These are phyloP conservation scores for Turritopsis rubra DNA, from an alignment of 30 jellyfish, hydroid and myxozoan genomes.

Conservation along the genomic window DNA sequence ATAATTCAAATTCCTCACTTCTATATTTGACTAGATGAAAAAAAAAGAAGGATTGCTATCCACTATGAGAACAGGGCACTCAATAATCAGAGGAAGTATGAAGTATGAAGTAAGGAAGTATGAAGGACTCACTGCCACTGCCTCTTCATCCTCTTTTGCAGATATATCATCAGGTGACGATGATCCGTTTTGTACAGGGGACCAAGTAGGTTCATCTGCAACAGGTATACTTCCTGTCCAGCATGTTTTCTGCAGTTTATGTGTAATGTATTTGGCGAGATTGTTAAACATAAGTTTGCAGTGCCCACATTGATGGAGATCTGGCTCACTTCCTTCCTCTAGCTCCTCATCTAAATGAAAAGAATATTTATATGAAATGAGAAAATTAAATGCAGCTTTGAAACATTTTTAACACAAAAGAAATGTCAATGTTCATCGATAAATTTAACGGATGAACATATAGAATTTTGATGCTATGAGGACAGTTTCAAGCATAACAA, in stretches of 20 bases:
- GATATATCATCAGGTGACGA: constrained; percentile 17
- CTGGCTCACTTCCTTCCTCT: constrained; percentile 74
- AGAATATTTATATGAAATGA: too few relatives aligned
- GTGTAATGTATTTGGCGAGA: constrained; percentile 60
- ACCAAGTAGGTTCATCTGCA: constrained; percentile 18
- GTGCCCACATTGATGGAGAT: constrained; percentile 89
- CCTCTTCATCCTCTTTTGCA: constrained; percentile 21
- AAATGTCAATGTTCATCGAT: too few relatives aligned
- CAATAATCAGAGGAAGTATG: neutral
- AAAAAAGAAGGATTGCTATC: neutral
- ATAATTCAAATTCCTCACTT: constrained; percentile 14
- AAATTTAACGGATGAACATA: too few relatives aligned
- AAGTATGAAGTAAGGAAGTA: too few relatives aligned
- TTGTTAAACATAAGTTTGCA: constrained; percentile 75
- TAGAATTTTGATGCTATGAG: too few relatives aligned
- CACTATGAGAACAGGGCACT: neutral
- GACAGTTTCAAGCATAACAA: too few relatives aligned
- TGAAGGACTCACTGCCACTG: constrained; percentile 4
- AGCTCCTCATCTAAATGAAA: constrained; percentile 23
- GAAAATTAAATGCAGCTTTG: too few relatives aligned
- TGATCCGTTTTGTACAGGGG: constrained; percentile 13
- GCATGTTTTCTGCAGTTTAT: constrained; percentile 76
- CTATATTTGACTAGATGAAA: neutral
- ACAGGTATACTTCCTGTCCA: constrained; percentile 6
- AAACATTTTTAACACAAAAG: too few relatives aligned